Base-by-base conservation (phyloP, 1,140 invertebrate genomes). In the Philopotamus ludificatus region DNA sequence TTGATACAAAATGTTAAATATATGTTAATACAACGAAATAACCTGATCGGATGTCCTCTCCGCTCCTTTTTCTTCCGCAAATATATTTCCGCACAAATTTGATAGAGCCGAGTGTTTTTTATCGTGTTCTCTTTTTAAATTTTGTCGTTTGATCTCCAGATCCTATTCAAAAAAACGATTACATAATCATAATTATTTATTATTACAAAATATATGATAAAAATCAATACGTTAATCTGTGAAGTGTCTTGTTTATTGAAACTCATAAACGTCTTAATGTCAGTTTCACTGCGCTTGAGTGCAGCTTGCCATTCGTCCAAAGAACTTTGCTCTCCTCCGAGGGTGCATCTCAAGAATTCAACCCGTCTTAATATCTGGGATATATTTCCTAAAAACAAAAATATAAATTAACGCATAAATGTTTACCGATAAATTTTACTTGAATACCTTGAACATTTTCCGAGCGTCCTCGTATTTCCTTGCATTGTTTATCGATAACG, bases 211-310 rank as follows among this genome's bases (percentile, higher is more conserved):
- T 21, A 51, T 21, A 22, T 51, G 18, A 26, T 25, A 53, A 26
- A 53, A 9, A 53, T n/a, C 25, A 25, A 10, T 74, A 85, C 85
- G 73, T 84, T 85, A 60, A 84, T 84, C 63, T 82, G 84, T 63
- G 83, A 83, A 1, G 82, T 72, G 73, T 90, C 87, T 60, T 85
- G 79, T 63, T 84, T 82, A 34, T 84, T 82, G 54, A 86, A 87
- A 67, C 84, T 81, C 65, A 85, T 83, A n/a, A 89, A 79, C 18
- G 86, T 72, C 15, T 82, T 76, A 63, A 84, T 85, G 61, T 86
- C 83, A 2, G 82, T 81, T 45, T 86, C 82, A 22, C 81, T 82
- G 44, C 81, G 79, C 59, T 84, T 79, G 1, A 89, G 73, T 10
- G 83, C 81, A 26, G 86, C 83, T 39, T 87, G 84, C 84, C 84